These are phyloP conservation scores for Alfaro cultratus DNA, from an alignment of 2,797 vertebrate species.

Conservation along the genomic window DNA sequence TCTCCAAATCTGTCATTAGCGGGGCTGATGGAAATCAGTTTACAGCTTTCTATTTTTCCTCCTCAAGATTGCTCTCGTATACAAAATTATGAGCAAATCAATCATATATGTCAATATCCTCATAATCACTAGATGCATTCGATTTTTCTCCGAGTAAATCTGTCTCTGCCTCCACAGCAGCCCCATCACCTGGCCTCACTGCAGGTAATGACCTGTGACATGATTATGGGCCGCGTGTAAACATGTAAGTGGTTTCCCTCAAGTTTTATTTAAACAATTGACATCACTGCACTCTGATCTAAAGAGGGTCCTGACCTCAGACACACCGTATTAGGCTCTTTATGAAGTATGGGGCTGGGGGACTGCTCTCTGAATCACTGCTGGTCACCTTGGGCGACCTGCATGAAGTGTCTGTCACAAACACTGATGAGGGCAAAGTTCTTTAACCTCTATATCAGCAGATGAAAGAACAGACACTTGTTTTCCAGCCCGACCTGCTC, in stretches of 20 bases:
- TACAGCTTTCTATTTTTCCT: constrained; percentile 38
- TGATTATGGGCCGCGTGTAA: constrained; percentile 80
- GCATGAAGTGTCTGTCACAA: constrained; percentile 71
- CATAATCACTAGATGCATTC: constrained; percentile 65
- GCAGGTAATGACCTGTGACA: constrained; percentile 81
- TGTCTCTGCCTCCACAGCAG: constrained; percentile 39
- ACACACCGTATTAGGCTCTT: constrained; percentile 84
- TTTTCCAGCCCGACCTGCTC: constrained; percentile 50
- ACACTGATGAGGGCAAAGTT: constrained; percentile 77
- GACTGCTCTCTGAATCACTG: constrained; percentile 73
- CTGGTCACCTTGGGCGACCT: constrained; percentile 75
- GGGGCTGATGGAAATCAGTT: constrained; percentile 56
- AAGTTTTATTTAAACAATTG: constrained; percentile 89
- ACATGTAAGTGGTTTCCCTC: constrained; percentile 83
- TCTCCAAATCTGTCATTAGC: constrained; percentile 64
- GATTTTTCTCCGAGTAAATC: constrained; percentile 59
- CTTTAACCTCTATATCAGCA: constrained; percentile 68
- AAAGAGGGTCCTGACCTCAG: constrained; percentile 85
- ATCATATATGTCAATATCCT: constrained; percentile 72
- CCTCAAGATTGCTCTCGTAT: constrained; percentile 56
- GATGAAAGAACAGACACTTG: constrained; percentile 61
- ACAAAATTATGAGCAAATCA: constrained; percentile 70
- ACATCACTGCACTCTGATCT: constrained; percentile 78
- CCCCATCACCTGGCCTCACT: constrained; percentile 62
- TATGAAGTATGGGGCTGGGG: constrained; percentile 84